Evolutionary conservation across 2,888 invertebrate genomes (phyloP), one percentile per base, ranked within the genome.

Genomic region (Unio delphinus): DNA sequence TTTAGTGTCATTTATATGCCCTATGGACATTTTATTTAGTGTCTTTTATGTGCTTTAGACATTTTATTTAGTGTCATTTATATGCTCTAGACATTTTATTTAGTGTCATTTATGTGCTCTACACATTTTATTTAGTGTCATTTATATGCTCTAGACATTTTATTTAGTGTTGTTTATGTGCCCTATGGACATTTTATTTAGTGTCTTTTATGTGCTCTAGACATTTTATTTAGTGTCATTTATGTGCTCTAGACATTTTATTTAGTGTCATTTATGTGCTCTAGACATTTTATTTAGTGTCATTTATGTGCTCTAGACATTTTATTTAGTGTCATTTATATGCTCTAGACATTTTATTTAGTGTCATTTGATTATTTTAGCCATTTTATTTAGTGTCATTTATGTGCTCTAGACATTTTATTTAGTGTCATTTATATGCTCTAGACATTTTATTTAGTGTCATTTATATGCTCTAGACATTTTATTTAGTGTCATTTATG

Each of bases 251-350:
- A 58, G 23, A n/a, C 58, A n/a, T 58, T 58, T 58, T 23, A 58
- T 23, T 23, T n/a, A 20, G 20, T 20, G n/a, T 58, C 6, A 58
- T 34, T 58, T 6, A 8, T 58, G 7, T 23, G 23, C 1, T n/a
- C 8, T 58, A 61, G 6, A 61, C 28, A 4, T 63, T 30, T 20
- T 64, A 23, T 56, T 23, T n/a, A 15, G 54, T 58, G 34, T 20
- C n/a, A 34, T 54, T 70, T 45, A 63, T 74, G 70, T 64, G 72
- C 90, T 91, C 64, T 89, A 94, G 95, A 96, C 90, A 7, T 34
- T 58, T 58, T 58, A 6, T n/a, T 58, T n/a, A 58, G n/a, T 58
- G 20, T 3, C n/a, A 57, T 57, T 4, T 23, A 57, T 57, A 2
- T 3, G 3, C 3, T 20, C 4, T 57, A 57, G n/a, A 20, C 57